Evolutionary conservation across 2,888 invertebrate species (phyloP).

Genomic region (Eubasilissa splendida): DNA sequence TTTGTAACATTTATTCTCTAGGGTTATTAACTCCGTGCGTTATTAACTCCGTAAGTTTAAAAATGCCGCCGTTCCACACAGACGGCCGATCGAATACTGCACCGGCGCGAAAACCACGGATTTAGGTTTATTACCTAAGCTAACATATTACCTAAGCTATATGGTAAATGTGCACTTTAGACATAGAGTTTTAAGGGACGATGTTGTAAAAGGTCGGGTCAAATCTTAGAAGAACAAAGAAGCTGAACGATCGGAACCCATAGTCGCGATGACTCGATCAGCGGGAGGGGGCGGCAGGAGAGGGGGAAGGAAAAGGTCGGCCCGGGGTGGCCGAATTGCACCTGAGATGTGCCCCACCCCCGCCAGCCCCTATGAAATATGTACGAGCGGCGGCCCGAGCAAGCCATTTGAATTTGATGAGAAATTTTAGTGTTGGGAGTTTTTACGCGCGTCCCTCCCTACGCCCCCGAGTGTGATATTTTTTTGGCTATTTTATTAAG

Average conservation of each 20-base stretch:
- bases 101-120: too few species aligned
- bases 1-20: too few species aligned
- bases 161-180: too few species aligned
- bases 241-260: not conserved
- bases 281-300: slow-evolving; percentile 1
- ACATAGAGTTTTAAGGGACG: too few species aligned
- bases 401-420: slow-evolving; percentile 45
- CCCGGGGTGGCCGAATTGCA: slow-evolving; percentile 49
- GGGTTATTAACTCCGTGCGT: too few species aligned
- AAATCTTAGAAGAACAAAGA: too few species aligned
- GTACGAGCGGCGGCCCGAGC: slow-evolving; percentile 46
- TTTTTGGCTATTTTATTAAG: slow-evolving; percentile 33
- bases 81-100: not conserved
- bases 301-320: slow-evolving; percentile 47
- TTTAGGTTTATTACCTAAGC: too few species aligned
- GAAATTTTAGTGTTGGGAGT: slow-evolving; percentile 38
- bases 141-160: too few species aligned
- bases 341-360: slow-evolving; percentile 50
- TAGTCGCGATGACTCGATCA: not conserved
- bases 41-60: too few species aligned
- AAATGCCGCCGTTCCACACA: too few species aligned
- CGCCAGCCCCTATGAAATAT: slow-evolving; percentile 51
- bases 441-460: slow-evolving; percentile 41
- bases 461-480: slow-evolving; percentile 30
- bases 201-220: too few species aligned